Evolutionary conservation across 2,113 vertebrate species (phyloP).

Genomic region (Pelecanoides urinatrix): DNA sequence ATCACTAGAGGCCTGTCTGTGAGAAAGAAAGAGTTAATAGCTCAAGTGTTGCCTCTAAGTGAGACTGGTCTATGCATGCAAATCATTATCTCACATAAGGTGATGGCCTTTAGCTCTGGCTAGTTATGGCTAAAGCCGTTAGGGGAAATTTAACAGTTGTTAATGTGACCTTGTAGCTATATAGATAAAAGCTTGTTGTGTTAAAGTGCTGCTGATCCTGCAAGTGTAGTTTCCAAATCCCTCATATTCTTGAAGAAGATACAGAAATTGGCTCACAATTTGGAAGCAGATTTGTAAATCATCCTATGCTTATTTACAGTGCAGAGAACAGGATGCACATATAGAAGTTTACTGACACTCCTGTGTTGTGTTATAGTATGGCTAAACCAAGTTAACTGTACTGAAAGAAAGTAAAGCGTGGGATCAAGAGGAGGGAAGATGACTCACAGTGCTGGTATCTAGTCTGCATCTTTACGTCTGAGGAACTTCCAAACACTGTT

Average conservation of each 20-base stretch:
- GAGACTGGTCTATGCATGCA: not conserved
- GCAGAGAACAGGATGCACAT: not conserved
- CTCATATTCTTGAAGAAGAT: not conserved
- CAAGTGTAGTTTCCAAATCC: not conserved
- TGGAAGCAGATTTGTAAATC: not conserved
- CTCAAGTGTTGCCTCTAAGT: not conserved
- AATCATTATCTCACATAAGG: not conserved
- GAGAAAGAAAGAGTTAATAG: not conserved
- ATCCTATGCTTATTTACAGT: fast-evolving
- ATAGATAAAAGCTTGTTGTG: not conserved
- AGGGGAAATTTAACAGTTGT: not conserved
- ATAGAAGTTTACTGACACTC: not conserved
- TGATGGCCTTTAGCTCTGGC: not conserved
- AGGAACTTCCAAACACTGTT: not conserved
- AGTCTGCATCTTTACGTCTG: not conserved
- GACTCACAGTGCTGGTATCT: not conserved
- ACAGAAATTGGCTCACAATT: not conserved
- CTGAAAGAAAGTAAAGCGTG: not conserved
- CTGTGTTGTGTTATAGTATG: not conserved
- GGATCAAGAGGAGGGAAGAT: not conserved
- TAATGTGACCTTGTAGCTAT: not conserved
- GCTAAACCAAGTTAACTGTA: not conserved
- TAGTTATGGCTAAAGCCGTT: not conserved
- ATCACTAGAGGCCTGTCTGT: not conserved
- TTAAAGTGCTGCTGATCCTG: not conserved